These are phyloP conservation scores for Trichomalopsis sarcophagae DNA, from an alignment of 1,140 invertebrate species.

Conservation along the genomic window DNA sequence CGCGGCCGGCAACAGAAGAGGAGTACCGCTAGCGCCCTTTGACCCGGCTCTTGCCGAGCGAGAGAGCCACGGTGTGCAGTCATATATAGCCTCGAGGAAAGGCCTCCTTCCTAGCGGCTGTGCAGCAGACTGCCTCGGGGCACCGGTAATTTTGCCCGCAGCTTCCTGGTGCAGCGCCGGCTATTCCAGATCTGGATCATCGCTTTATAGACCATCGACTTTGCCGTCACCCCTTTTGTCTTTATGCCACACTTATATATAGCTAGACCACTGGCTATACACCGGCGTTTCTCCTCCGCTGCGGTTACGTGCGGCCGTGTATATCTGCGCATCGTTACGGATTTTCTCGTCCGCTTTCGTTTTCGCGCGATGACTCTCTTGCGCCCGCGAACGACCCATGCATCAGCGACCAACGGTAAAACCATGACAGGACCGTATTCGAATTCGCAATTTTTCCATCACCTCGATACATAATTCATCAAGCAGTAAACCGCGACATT, in stretches of 20 bases:
- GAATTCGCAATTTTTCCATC: neutral
- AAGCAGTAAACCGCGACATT: neutral
- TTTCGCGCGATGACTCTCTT: constrained; percentile 7
- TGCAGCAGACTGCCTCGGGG: neutral
- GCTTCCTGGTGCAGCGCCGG: constrained; percentile 68
- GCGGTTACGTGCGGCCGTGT: neutral
- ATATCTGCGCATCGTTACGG: neutral
- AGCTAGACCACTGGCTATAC: neutral
- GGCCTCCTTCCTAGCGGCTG: constrained; percentile 60
- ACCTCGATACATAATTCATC: constrained; percentile 13
- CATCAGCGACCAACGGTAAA: neutral
- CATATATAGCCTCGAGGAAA: constrained; percentile 55
- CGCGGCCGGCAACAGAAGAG: constrained; percentile 56
- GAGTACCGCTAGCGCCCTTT: constrained; percentile 74
- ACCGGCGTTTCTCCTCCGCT: neutral
- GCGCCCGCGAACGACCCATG: neutral
- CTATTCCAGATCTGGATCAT: constrained; percentile 65
- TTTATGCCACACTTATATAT: constrained; percentile 31
- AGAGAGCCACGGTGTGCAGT: constrained; percentile 5
- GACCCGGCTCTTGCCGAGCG: constrained; percentile 61
- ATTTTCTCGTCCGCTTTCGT: constrained; percentile 40
- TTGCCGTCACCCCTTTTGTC: constrained; percentile 12
- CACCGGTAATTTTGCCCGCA: constrained; percentile 69
- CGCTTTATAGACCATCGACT: neutral
- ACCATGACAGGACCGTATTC: constrained; percentile 15